Conservation (phyloP, 1,140 invertebrate genomes). For the Archegozetes longisetosus region DNA sequence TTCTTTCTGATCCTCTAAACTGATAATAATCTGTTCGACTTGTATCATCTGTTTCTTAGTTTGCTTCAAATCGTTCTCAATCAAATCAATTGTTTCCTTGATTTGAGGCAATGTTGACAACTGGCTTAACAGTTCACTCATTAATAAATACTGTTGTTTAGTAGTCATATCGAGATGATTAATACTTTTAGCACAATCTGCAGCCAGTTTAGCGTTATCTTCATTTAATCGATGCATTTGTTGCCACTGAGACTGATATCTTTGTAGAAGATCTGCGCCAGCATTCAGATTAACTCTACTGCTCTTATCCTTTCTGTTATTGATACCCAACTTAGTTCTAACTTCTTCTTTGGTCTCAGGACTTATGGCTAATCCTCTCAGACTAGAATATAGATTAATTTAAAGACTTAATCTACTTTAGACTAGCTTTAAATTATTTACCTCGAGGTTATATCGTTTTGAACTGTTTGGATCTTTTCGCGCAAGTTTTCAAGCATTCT, state of each 20-base stretch:
- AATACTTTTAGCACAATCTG: neutral
- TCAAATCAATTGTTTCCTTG: neutral
- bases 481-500: neutral
- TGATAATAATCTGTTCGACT: neutral
- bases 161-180: neutral
- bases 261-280: conserved; percentile 34
- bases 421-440: too few species aligned
- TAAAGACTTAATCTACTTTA: too few species aligned
- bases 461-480: neutral
- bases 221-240: conserved; percentile 43
- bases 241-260: conserved; percentile 46
- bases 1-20: neutral
- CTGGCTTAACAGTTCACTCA: neutral
- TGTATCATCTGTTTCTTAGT: neutral
- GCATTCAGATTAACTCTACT: conserved; percentile 12
- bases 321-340: neutral
- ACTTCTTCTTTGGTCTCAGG: neutral
- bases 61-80: neutral
- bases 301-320: neutral
- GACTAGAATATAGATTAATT: neutral
- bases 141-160: neutral
- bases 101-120: neutral
- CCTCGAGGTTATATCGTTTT: neutral
- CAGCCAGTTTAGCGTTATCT: conserved; percentile 41
- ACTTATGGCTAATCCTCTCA: neutral